phyloP scores from a whole-genome alignment of 2,888 invertebrate genomes.

The Subacronicta megacephala region DNA sequence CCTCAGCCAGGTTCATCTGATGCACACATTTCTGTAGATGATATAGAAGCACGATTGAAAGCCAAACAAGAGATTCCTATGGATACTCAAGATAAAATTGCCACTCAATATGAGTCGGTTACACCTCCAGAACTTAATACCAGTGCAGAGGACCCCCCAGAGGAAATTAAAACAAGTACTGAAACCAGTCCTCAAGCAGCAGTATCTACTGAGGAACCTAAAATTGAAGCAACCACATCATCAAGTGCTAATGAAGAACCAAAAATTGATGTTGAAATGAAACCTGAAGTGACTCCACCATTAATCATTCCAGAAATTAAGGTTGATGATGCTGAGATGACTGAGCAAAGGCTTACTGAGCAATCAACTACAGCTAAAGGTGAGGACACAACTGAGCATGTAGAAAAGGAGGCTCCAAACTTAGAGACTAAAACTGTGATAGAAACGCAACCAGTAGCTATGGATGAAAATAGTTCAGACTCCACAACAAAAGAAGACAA shows the following conservation, averaged over 20 bases:
- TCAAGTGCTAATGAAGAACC: slow-evolving; percentile 52
- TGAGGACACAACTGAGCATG: slow-evolving; percentile 57
- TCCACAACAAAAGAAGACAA: slow-evolving; percentile 75
- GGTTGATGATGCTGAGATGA: slow-evolving; percentile 83
- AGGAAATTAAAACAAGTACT: slow-evolving; percentile 58
- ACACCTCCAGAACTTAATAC: slow-evolving; percentile 76
- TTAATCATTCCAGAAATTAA: slow-evolving; percentile 82
- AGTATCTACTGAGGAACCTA: slow-evolving; percentile 55
- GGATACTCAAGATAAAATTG: slow-evolving; percentile 72
- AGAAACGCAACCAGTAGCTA: slow-evolving; percentile 62
- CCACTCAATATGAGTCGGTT: slow-evolving; percentile 73
- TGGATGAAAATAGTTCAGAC: slow-evolving; percentile 80
- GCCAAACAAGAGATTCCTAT: slow-evolving; percentile 82
- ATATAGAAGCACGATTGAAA: slow-evolving; percentile 81
- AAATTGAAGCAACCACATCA: slow-evolving; percentile 54
- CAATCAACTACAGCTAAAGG: slow-evolving; percentile 64
- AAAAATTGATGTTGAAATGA: slow-evolving; percentile 73
- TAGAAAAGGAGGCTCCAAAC: slow-evolving; percentile 45
- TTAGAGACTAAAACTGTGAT: slow-evolving; percentile 58
- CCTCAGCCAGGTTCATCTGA: slow-evolving; percentile 84
- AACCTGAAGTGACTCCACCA: slow-evolving; percentile 60
- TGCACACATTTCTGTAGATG: slow-evolving; percentile 79
- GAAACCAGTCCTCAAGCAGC: slow-evolving; percentile 51
- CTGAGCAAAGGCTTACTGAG: slow-evolving; percentile 76
- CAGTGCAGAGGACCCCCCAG: slow-evolving; percentile 62